Evolutionary conservation across 2,797 vertebrate genomes (phyloP).

Genomic region (Saxicola maurus): DNA sequence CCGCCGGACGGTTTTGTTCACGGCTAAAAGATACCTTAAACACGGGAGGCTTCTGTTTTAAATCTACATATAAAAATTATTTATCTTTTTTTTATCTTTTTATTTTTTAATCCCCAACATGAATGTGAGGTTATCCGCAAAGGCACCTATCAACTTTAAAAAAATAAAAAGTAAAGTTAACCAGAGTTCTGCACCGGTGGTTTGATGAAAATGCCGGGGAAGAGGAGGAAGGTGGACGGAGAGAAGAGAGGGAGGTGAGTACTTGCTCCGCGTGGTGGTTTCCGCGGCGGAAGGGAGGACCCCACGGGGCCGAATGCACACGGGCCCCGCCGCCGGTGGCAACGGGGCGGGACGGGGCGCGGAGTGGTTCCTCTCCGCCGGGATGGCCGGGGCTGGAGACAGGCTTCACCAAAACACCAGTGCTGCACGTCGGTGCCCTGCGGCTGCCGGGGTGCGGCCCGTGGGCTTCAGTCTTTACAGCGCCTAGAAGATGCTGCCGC

Average conservation of each 20-base stretch:
- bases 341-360: no score
- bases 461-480: neutral
- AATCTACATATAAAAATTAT: slow-evolving; percentile 83
- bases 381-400: neutral
- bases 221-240: neutral
- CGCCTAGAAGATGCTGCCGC: slow-evolving; percentile 71
- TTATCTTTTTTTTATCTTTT: slow-evolving; percentile 50
- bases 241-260: neutral
- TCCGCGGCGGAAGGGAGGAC: neutral
- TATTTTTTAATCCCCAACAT: slow-evolving; percentile 75
- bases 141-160: slow-evolving; percentile 89
- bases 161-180: slow-evolving; percentile 78
- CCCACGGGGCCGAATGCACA: neutral
- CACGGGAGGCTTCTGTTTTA: slow-evolving; percentile 39
- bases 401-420: slow-evolving; percentile 1
- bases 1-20: slow-evolving; percentile 30
- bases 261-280: neutral
- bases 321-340: no score
- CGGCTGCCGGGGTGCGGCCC: neutral
- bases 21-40: slow-evolving; percentile 68
- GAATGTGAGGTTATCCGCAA: slow-evolving; percentile 93
- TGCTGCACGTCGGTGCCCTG: neutral
- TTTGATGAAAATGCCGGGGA: slow-evolving; percentile 51
- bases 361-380: neutral
- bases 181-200: slow-evolving; percentile 85